phyloP scores from a whole-genome alignment of 2,888 invertebrate species.

The Stictocephala bisonia region DNA sequence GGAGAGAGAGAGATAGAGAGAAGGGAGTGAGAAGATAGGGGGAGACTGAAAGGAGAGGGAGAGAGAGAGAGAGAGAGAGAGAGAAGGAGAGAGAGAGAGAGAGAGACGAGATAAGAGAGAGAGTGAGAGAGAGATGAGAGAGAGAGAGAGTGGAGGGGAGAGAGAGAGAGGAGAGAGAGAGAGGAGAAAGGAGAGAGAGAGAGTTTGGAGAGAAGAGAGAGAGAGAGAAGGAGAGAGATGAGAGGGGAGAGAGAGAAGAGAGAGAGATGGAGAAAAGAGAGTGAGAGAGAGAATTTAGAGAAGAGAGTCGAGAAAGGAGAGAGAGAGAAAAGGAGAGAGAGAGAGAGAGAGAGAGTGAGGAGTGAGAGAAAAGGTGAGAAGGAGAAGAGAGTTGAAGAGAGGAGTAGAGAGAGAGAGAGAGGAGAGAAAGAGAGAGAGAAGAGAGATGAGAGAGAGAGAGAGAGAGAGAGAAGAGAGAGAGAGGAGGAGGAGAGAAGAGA shows the following conservation, averaged over 20 bases:
- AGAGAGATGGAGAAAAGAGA: no score
- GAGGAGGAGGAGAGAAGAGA: background rate
- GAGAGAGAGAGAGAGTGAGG: constrained; percentile 23
- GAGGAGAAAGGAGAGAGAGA: no score
- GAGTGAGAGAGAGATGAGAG: no score
- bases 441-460: no score
- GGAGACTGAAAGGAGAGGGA: no score
- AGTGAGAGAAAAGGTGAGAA: constrained; percentile 17
- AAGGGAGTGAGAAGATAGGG: no score
- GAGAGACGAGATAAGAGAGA: no score
- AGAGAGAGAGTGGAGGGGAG: no score
- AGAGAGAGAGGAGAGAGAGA: background rate
- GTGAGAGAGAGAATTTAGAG: constrained; percentile 26
- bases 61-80: no score
- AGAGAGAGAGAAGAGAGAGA: background rate
- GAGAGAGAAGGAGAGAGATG: no score
- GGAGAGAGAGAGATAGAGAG: no score
- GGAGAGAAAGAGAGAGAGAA: background rate
- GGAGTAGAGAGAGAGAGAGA: no score
- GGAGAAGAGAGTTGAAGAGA: constrained; percentile 27
- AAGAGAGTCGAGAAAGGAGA: background rate
- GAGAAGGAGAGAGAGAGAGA: background rate
- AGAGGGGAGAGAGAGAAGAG: background rate
- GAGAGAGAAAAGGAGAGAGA: constrained; percentile 27
- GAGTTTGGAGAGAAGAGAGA: background rate